Base-by-base conservation (phyloP, 37 sponge, comb jelly and placozoan species). In the Agelas oroides region DNA sequence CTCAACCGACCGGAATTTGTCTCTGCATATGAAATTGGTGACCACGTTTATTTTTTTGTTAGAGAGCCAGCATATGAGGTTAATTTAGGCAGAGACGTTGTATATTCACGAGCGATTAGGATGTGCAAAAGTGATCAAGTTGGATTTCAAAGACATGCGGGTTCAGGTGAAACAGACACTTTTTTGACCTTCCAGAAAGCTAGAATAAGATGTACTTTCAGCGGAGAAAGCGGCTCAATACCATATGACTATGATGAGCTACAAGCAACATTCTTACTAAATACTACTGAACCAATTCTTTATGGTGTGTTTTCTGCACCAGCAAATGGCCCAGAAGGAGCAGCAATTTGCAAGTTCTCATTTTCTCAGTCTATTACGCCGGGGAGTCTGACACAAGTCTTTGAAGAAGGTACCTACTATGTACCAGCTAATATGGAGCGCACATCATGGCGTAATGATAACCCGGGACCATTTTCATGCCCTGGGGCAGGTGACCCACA, bases 181-280 rank as follows among this genome's bases (percentile, higher is more conserved):
- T 91, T 86, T 38, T 70, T 46, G 31, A 91, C 91, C 17, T 91
- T 71, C 64, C 87, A 86, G 39, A 91, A 91, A 53, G 82, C 87
- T 0, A 75, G 87, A 40, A 80, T 91, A 32, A 16, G 3, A 30
- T 91, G 91, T 59, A 82, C 64, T 20, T 25, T n/a, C 6, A 5
- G 18, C 24, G 62, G 68, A 0, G 39, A 76, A 12, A 36, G 52
- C 1, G 64, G 71, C 23, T 68, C 81, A n/a, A 59, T 67, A 62
- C 63, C 80, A 31, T 91, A 79, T 52, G 25, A 70, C 28, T 91
- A 91, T 24, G 41, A 91, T 59, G 30, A 81, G 23, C 31, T 91
- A 35, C 39, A 68, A 59, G 79, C 91, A 23, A 86, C 87, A 52
- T 61, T 72, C 41, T 39, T 91, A 15, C 38, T 28, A 16, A 59